Conservation (phyloP, 53 echinoderm and acorn worm species). For the Patiria pectinifera region DNA sequence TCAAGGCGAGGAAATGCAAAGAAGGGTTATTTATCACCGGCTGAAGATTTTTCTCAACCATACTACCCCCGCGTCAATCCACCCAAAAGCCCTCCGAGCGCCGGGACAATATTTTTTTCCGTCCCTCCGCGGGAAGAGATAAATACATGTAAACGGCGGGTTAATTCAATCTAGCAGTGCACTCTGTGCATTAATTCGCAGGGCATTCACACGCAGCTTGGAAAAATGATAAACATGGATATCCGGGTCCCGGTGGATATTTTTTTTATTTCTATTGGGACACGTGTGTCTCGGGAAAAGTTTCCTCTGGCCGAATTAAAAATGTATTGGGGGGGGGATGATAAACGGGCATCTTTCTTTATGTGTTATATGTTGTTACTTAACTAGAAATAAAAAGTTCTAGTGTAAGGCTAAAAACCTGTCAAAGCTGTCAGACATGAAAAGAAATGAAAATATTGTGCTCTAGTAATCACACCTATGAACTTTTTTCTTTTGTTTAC, state of each 20-base stretch:
- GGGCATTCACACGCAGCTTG: constrained; percentile 35
- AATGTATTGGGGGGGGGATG: neutral
- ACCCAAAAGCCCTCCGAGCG: neutral
- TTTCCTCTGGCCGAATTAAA: neutral
- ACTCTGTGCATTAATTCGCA: constrained; percentile 16
- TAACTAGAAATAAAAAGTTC: too few species aligned
- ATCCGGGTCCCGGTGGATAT: neutral
- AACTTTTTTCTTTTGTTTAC: too few species aligned
- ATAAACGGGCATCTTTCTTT: too few species aligned
- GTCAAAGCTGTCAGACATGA: too few species aligned
- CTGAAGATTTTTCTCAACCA: neutral
- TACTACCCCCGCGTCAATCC: neutral
- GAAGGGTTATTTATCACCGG: neutral
- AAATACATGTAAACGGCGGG: constrained; percentile 34
- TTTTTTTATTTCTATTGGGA: neutral
- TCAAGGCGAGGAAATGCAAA: constrained; percentile 50
- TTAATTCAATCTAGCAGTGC: constrained; percentile 36
- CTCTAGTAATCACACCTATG: too few species aligned
- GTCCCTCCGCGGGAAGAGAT: neutral
- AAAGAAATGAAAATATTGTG: too few species aligned
- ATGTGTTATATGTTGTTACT: too few species aligned
- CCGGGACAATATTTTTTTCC: neutral
- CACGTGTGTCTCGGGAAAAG: neutral
- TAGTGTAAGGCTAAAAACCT: too few species aligned
- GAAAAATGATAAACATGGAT: constrained; percentile 18